Evolutionary conservation across 2,797 vertebrate species (phyloP), one percentile per base, ranked within the genome.

Genomic region (Sebastes steindachneri): DNA sequence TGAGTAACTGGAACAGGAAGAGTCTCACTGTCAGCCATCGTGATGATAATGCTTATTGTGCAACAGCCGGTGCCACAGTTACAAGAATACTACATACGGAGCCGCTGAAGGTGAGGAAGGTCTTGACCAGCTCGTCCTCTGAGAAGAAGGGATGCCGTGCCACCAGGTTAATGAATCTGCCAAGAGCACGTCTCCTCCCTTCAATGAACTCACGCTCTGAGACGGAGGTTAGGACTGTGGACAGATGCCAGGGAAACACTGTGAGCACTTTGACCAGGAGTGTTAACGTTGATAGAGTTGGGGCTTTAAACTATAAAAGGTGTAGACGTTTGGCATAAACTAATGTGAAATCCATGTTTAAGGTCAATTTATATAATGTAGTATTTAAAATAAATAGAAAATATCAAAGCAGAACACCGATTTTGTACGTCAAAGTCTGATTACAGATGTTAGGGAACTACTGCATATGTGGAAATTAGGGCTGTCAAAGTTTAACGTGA

Each of bases 161-260:
- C 89, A 99, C 97, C 89, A 99, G 88, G 93, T 99, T 99, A 48
- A 99, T 95, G 57, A 99, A 99, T 58, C 98, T 95, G 79, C 94
- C 90, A 57, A 99, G 95, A 0, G 97, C 98, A 1, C 98, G 96
- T 79, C 98, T 95, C 79, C 99, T 94, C 0, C 96, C 96, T 62
- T 99, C 98, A 0, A 99, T 99, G 95, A 99, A 99, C 48, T 99
- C 97, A 0, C 97, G 95, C 89, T 99, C 98, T 0, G 97, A 97
- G 95, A 92, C 3, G 0, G 93, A 92, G 65, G 93, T 93, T 84
- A 96, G 85, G n/a, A 92, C 65, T 97, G 92, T 15, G 48, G 73
- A 83, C 51, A 37, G 33, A 82, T 0, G 25, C 19, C 65, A 79
- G 28, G 62, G 75, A 80, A 62, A 75, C 48, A 54, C 6, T 5